Percentiles rank a stretch among this genome's conserved stretches.
These are phyloP conservation scores for Prochilodus magdalenae DNA, from an alignment of 2,113 vertebrate species.

Conservation along the genomic window DNA sequence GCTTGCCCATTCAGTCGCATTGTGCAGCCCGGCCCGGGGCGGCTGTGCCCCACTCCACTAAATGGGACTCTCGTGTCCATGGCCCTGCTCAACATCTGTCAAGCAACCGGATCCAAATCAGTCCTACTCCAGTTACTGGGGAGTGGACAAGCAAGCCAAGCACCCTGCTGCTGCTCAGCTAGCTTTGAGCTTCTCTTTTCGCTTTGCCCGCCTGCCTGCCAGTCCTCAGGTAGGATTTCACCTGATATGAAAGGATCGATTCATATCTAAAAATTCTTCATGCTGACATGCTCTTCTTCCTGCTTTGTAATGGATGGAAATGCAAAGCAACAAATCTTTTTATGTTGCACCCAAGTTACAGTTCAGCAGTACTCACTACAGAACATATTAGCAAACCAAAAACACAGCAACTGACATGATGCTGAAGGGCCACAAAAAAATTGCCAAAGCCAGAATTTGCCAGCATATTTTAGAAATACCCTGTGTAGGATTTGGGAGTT, in stretches of 20 bases:
- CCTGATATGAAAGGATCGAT: constrained; percentile 12
- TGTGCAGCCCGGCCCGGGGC: constrained; percentile 16
- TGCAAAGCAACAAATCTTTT: background rate
- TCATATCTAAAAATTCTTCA: background rate
- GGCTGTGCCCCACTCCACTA: constrained; percentile 54
- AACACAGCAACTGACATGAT: too few species aligned
- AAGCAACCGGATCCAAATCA: constrained; percentile 63
- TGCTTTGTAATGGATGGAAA: background rate
- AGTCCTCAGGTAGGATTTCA: constrained; percentile 25
- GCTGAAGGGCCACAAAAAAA: too few species aligned
- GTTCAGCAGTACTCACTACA: background rate
- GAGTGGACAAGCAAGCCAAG: background rate
- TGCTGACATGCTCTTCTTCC: background rate
- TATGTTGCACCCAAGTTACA: background rate
- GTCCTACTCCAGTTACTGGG: constrained; percentile 44
- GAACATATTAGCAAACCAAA: background rate
- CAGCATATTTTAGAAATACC: too few species aligned
- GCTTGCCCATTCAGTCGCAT: constrained; percentile 22
- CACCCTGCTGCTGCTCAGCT: background rate
- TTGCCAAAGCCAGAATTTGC: too few species aligned
- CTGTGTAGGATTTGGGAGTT: too few species aligned
- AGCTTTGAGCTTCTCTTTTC: background rate
- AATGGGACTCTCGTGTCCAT: constrained; percentile 59
- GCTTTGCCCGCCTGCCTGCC: background rate
- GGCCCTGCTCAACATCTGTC: constrained; percentile 71